Base-by-base conservation (phyloP, 2,113 vertebrate species). In the Chloropsis cyanopogon region DNA sequence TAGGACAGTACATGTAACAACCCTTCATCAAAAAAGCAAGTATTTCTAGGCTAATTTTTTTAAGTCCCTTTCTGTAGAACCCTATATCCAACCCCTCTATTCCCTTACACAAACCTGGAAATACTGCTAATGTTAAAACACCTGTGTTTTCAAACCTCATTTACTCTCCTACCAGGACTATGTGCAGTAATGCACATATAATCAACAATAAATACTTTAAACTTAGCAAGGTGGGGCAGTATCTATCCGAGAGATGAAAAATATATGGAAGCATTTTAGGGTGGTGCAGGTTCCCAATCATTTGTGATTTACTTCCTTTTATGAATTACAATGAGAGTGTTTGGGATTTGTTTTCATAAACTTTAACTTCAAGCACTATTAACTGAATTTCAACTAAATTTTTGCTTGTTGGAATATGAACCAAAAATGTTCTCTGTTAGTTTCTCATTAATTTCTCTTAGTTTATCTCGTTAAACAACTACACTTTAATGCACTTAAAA, bases 1-100 rank as follows among this genome's bases (percentile, higher is more conserved):
- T 59, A 59, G 14, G 71, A 41, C 7, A 37, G 19, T 25, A 56
- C 18, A 75, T 49, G 24, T 6, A 71, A 15, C 5, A 72, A 79
- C 4, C 4, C 15, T 49, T 76, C 59, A 68, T 14, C 10, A 73
- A 77, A 81, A 64, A 61, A 37, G 11, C 11, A 64, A 64, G 10
- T 59, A 64, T 4, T 68, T 29, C 14, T 44, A 26, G 7, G 31
- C 19, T 19, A 47, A 13, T 9, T 20, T 70, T 39, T 53, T 14
- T 0, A 71, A 68, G 9, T 49, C 16, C 6, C 12, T 80, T 10
- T 14, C 41, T 64, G 10, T 17, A 46, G 25, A 81, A 57, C 5
- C 2, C 31, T 65, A 11, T 5, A 75, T 14, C 6, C 19, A 69
- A 20, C 1, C 1, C 1, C 1, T 0, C 4, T 7, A 16, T 14